Evolutionary conservation across 2,113 vertebrate species (phyloP).

Genomic region (Solea senegalensis): DNA sequence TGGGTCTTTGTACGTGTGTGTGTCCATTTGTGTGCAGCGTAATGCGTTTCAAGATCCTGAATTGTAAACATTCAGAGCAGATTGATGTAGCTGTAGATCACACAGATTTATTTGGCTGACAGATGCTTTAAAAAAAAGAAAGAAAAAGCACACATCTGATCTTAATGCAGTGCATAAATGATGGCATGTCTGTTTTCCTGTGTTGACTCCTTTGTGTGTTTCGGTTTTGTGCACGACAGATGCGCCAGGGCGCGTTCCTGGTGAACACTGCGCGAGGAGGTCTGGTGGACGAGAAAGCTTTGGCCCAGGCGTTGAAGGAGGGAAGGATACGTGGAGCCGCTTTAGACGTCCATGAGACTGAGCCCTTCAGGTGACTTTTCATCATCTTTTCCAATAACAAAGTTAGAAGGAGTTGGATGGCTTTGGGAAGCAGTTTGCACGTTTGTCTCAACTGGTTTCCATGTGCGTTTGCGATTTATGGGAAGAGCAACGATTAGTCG

Average conservation of each 20-base stretch:
- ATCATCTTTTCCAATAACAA: neutral
- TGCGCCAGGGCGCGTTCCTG: constrained; percentile 98
- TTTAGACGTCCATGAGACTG: constrained; percentile 94
- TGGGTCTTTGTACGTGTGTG: constrained; percentile 39
- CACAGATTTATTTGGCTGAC: constrained; percentile 23
- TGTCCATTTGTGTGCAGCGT: constrained; percentile 10
- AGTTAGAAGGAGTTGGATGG: too few species aligned
- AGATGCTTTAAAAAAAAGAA: neutral
- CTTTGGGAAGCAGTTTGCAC: too few species aligned
- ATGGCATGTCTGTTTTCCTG: neutral
- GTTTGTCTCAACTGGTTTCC: too few species aligned
- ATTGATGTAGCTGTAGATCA: constrained; percentile 44
- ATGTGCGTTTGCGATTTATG: too few species aligned
- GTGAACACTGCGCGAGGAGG: constrained; percentile 95
- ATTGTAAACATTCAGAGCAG: constrained; percentile 22
- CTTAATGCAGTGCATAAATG: neutral
- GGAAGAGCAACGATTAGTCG: too few species aligned
- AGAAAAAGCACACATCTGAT: neutral
- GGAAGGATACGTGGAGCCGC: constrained; percentile 97
- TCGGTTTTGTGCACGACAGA: constrained; percentile 76
- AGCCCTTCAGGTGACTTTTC: constrained; percentile 89
- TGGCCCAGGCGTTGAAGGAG: constrained; percentile 97
- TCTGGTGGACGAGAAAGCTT: constrained; percentile 97
- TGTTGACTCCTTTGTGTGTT: constrained; percentile 13
- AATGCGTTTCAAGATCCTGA: constrained; percentile 26